phyloP scores from a whole-genome alignment of 2,888 invertebrate species.

The Volucella inflata region DNA sequence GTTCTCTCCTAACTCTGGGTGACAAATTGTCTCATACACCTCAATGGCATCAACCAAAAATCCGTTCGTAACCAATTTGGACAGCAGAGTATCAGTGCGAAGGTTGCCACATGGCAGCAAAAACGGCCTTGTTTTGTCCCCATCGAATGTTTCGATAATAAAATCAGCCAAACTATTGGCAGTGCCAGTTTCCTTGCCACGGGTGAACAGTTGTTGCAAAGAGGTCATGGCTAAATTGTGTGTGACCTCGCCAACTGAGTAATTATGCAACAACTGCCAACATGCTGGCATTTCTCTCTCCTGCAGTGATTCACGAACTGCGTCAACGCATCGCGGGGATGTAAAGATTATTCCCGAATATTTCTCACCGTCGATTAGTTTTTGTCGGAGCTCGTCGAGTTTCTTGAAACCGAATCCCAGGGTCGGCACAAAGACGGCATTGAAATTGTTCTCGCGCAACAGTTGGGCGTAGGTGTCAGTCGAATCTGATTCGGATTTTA shows the following conservation, averaged over 20 bases:
- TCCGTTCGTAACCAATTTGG: conserved; percentile 83
- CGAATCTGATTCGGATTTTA: conserved; percentile 83
- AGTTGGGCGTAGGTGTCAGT: conserved; percentile 84
- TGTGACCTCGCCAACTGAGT: conserved; percentile 85
- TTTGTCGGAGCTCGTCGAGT: conserved; percentile 82
- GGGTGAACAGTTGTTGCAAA: conserved; percentile 84
- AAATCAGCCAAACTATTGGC: conserved; percentile 84
- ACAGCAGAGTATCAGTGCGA: conserved; percentile 84
- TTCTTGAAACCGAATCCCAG: conserved; percentile 85
- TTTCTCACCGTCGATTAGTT: conserved; percentile 83
- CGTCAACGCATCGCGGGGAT: conserved; percentile 85
- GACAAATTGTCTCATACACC: conserved; percentile 85
- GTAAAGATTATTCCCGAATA: conserved; percentile 85
- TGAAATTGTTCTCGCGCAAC: conserved; percentile 83
- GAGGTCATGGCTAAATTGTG: conserved; percentile 83
- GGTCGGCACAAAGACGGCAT: conserved; percentile 84
- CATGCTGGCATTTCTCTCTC: conserved; percentile 81
- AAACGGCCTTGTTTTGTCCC: conserved; percentile 83
- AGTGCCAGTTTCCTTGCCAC: conserved; percentile 85
- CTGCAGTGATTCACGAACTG: conserved; percentile 83
- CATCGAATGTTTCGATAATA: conserved; percentile 84
- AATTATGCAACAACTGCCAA: conserved; percentile 84
- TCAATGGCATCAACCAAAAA: conserved; percentile 84
- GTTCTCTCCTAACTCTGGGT: conserved; percentile 83
- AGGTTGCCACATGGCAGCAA: conserved; percentile 86